These are phyloP conservation scores for Hyppa rectilinea DNA, from an alignment of 2,888 invertebrate species.

Conservation along the genomic window DNA sequence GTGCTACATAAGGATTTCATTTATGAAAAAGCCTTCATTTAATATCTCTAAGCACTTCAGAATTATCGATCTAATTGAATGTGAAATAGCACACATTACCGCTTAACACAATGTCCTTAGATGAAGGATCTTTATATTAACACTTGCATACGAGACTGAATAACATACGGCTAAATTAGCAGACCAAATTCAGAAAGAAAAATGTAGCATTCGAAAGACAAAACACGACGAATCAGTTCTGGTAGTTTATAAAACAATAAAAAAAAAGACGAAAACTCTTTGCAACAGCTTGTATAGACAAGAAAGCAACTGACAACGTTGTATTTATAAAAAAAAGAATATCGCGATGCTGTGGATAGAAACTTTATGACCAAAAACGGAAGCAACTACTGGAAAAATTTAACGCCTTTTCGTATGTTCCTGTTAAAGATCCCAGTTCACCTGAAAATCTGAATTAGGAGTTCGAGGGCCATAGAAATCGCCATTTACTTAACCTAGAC, in stretches of 20 bases:
- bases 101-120: conserved; percentile 3
- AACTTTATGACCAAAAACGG: conserved; percentile 2
- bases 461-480: not conserved
- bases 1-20: not conserved
- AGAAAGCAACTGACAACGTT: not conserved
- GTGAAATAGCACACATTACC: conserved; percentile 15
- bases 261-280: not conserved
- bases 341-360: not conserved
- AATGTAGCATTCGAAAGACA: not conserved
- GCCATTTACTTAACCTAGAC: not conserved
- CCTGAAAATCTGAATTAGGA: not conserved
- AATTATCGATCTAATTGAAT: not conserved
- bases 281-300: conserved; percentile 1
- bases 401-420: not conserved
- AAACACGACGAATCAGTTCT: not conserved
- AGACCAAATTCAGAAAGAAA: not conserved
- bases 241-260: conserved; percentile 1
- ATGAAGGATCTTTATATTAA: not conserved
- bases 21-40: not conserved
- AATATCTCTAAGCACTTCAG: not conserved
- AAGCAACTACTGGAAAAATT: not conserved
- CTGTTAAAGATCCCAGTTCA: not conserved
- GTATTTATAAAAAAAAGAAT: not conserved
- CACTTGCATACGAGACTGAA: conserved; percentile 10
- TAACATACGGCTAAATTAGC: not conserved